These are phyloP conservation scores for Pontoporia blainvillei DNA, from an alignment of 2,113 vertebrate species.

Conservation along the genomic window DNA sequence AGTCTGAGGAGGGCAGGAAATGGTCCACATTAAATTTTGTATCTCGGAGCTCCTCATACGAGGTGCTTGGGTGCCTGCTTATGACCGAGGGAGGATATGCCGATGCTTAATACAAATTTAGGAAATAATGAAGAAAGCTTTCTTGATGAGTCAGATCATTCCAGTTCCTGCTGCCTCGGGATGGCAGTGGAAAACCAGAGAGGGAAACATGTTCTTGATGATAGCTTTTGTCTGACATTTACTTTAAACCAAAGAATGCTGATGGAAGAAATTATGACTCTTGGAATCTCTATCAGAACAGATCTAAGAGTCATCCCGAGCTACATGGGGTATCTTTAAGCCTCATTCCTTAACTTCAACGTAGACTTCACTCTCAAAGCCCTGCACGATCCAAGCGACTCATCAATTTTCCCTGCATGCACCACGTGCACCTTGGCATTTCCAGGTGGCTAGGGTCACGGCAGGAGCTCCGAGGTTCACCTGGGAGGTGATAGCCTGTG, in stretches of 20 bases:
- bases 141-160: not conserved
- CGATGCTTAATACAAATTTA: not conserved
- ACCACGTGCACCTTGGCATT: not conserved
- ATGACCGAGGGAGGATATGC: not conserved
- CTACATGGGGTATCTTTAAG: not conserved
- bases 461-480: not conserved
- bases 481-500: not conserved
- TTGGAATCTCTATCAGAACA: not conserved
- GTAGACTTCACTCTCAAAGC: not conserved
- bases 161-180: not conserved
- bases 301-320: not conserved
- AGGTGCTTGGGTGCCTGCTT: not conserved
- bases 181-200: not conserved
- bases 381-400: not conserved
- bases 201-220: not conserved
- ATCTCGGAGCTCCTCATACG: not conserved
- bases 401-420: not conserved
- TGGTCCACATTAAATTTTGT: not conserved
- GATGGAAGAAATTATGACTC: not conserved
- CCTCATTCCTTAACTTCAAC: not conserved
- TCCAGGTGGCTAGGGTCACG: not conserved
- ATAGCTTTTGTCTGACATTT: not conserved
- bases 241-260: rapidly evolving
- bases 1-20: not conserved
- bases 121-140: not conserved